Percentiles rank a stretch among this genome's conserved stretches.
Conservation (phyloP, 2,113 vertebrate genomes). For the Indicator indicator region DNA sequence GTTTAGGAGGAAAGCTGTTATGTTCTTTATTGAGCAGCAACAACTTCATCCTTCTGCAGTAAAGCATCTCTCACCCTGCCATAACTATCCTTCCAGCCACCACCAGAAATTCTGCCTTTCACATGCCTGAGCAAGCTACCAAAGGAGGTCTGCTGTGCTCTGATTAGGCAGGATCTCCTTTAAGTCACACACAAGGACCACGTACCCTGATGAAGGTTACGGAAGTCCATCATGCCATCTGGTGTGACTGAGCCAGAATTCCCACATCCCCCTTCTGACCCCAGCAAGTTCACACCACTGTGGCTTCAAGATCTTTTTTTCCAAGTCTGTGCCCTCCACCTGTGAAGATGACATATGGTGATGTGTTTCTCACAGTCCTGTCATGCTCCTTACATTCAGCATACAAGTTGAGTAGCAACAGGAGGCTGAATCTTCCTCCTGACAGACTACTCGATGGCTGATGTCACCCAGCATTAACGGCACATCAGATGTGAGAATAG, state of each 20-base stretch:
- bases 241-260: neutral
- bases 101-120: neutral
- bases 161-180: neutral
- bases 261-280: neutral
- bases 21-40: accelerated
- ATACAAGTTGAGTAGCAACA: neutral
- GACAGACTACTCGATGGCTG: neutral
- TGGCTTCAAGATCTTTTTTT: neutral
- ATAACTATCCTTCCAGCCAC: neutral
- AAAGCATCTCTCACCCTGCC: neutral
- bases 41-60: neutral
- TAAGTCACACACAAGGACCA: neutral
- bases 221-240: neutral
- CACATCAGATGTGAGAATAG: constrained; percentile 31
- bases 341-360: neutral
- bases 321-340: neutral
- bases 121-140: neutral
- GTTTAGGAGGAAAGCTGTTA: neutral
- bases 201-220: neutral
- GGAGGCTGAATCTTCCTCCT: neutral
- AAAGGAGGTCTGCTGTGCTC: neutral
- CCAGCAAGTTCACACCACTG: neutral
- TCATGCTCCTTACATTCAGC: neutral
- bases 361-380: neutral
- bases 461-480: constrained; percentile 6